Conservation (phyloP, 2,888 invertebrate genomes). For the Cynaeus angustus region DNA sequence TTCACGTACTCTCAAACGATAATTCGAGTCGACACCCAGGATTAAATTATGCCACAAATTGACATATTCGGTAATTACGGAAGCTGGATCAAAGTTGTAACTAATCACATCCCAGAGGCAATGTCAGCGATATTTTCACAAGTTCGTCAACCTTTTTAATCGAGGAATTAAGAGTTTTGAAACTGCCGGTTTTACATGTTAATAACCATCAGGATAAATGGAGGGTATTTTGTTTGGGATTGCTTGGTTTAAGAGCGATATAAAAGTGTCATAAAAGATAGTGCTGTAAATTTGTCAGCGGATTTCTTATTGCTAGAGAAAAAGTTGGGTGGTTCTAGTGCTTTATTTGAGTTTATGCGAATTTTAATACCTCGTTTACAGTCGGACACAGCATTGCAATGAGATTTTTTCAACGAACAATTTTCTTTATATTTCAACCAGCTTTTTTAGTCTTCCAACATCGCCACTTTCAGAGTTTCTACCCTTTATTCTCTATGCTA, state of each 20-base stretch:
- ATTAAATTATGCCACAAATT: slow-evolving; percentile 40
- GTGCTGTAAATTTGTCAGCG: too few relatives aligned
- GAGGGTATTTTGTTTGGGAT: not conserved
- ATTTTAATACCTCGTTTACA: too few relatives aligned
- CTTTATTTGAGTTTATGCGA: too few relatives aligned
- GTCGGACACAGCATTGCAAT: too few relatives aligned
- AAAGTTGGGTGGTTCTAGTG: too few relatives aligned
- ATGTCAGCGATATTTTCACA: not conserved
- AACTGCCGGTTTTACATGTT: not conserved
- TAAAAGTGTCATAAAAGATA: too few relatives aligned
- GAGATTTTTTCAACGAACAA: too few relatives aligned
- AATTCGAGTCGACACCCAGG: slow-evolving; percentile 29
- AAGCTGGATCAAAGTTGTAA: slow-evolving; percentile 24
- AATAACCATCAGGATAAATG: not conserved
- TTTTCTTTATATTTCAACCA: too few relatives aligned
- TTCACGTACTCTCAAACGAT: slow-evolving; percentile 10
- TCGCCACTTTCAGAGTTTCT: too few relatives aligned
- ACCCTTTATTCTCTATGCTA: too few relatives aligned
- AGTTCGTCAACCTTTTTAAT: slow-evolving; percentile 16
- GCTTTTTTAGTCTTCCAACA: too few relatives aligned
- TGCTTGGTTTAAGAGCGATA: not conserved
- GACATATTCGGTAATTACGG: slow-evolving; percentile 39
- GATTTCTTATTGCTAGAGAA: too few relatives aligned
- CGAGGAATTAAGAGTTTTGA: not conserved
- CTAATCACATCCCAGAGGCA: slow-evolving; percentile 17